Evolutionary conservation across 2,113 vertebrate species (phyloP).

Genomic region (Argyrosomus japonicus): DNA sequence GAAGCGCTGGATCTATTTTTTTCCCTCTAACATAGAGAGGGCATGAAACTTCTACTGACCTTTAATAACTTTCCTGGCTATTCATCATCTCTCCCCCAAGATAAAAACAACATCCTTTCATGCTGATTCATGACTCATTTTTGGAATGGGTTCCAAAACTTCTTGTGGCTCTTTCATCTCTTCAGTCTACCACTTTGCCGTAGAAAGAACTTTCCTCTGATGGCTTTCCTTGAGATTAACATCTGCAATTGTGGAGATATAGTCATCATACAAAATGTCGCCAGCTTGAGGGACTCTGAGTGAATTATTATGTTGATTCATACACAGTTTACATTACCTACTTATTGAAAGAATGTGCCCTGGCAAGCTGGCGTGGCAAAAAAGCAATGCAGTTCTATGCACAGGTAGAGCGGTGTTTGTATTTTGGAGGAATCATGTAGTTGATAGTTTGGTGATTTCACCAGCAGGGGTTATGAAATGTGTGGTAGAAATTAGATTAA

Average conservation of each 20-base stretch:
- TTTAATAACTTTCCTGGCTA: conserved; percentile 63
- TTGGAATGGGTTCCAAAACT: conserved; percentile 30
- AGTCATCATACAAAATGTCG: not conserved
- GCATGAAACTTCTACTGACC: conserved; percentile 63
- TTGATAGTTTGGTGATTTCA: not conserved
- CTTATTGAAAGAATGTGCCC: not conserved
- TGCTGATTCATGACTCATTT: conserved; percentile 47
- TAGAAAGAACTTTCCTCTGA: conserved; percentile 14
- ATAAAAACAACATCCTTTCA: conserved; percentile 56
- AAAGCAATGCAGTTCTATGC: not conserved
- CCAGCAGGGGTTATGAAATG: not conserved
- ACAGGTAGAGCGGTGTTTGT: not conserved
- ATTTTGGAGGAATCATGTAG: not conserved
- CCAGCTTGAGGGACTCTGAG: not conserved
- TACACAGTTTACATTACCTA: not conserved
- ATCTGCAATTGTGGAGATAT: not conserved
- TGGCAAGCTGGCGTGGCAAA: not conserved
- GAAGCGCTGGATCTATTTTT: conserved; percentile 35
- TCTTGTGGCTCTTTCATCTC: conserved; percentile 37
- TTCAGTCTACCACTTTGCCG: not conserved
- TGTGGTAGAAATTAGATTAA: not conserved
- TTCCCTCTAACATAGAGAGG: conserved; percentile 23
- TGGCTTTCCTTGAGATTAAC: conserved; percentile 13
- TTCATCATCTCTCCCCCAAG: conserved; percentile 63
- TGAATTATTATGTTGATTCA: not conserved